These are phyloP conservation scores for Dicrostonyx torquatus DNA, from an alignment of 2,797 vertebrate genomes.

Conservation along the genomic window DNA sequence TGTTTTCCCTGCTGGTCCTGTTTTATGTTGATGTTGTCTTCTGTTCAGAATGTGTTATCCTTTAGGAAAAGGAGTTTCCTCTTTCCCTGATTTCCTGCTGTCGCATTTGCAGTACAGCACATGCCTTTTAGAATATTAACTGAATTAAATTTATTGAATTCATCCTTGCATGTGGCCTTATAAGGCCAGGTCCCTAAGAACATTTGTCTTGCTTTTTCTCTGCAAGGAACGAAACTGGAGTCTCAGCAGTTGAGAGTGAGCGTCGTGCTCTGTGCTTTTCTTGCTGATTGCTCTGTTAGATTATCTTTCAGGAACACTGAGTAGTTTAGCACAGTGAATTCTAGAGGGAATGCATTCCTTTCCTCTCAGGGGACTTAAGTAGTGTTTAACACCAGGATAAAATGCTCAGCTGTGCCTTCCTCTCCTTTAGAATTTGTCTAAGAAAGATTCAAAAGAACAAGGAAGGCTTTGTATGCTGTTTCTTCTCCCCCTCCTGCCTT, in stretches of 20 bases:
- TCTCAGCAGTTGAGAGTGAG: not conserved
- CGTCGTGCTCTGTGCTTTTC: conserved; percentile 17
- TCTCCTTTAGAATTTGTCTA: conserved; percentile 65
- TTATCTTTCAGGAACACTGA: conserved; percentile 72
- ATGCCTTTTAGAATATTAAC: not conserved
- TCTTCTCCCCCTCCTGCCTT: not conserved
- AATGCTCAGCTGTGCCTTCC: conserved; percentile 67
- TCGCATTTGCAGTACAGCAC: not conserved
- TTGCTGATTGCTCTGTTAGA: conserved; percentile 49
- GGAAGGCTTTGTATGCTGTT: conserved; percentile 56
- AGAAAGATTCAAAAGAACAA: conserved; percentile 75
- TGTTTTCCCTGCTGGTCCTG: not conserved
- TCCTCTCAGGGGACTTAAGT: conserved; percentile 59
- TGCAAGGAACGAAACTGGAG: not conserved
- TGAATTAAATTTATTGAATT: conserved; percentile 45
- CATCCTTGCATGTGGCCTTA: not conserved
- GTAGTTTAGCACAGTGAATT: conserved; percentile 57
- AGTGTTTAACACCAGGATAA: conserved; percentile 68
- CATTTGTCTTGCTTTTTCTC: conserved; percentile 5
- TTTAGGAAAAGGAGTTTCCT: not conserved
- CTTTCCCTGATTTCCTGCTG: not conserved
- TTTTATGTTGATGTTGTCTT: not conserved
- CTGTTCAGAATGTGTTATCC: not conserved
- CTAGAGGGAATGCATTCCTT: conserved; percentile 58
- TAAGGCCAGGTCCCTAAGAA: not conserved